These are phyloP conservation scores for Habroteleia sp. DNA, from an alignment of 2,888 invertebrate species.

Conservation along the genomic window DNA sequence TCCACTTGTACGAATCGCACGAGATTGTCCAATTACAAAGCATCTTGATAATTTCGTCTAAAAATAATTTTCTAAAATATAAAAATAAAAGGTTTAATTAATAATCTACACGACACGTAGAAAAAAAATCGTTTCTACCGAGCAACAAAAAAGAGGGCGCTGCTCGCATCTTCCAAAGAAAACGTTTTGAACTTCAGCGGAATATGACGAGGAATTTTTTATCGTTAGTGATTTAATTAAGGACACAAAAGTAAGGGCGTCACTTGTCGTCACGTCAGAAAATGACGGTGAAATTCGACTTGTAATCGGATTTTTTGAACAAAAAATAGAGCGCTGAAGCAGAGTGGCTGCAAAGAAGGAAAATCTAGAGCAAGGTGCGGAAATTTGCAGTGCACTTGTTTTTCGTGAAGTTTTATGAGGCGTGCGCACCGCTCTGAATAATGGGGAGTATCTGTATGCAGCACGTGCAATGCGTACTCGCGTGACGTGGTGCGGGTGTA, in stretches of 20 bases:
- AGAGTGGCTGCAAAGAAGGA: neutral
- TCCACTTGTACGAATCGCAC: no score
- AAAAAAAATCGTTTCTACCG: no score
- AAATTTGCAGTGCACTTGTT: conserved; percentile 49
- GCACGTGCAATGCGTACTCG: conserved; percentile 61
- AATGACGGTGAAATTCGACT: conserved; percentile 9
- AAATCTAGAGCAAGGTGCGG: conserved; percentile 15
- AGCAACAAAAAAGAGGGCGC: no score
- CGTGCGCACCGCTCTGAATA: conserved; percentile 57
- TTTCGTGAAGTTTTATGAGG: conserved; percentile 52
- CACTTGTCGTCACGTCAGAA: conserved; percentile 2
- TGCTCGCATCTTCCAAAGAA: no score
- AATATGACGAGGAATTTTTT: no score
- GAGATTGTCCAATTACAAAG: no score
- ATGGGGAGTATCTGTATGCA: conserved; percentile 52
- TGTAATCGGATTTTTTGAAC: neutral
- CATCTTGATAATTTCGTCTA: no score
- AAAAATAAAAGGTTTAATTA: no score
- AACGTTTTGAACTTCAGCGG: no score
- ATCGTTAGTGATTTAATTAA: no score
- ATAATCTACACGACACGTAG: no score
- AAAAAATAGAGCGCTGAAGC: neutral
- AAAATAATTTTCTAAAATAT: no score
- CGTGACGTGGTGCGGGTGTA: conserved; percentile 67
- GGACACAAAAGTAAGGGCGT: neutral